Conservation (phyloP, 2,888 invertebrate genomes). For the Loripinus fragilis region DNA sequence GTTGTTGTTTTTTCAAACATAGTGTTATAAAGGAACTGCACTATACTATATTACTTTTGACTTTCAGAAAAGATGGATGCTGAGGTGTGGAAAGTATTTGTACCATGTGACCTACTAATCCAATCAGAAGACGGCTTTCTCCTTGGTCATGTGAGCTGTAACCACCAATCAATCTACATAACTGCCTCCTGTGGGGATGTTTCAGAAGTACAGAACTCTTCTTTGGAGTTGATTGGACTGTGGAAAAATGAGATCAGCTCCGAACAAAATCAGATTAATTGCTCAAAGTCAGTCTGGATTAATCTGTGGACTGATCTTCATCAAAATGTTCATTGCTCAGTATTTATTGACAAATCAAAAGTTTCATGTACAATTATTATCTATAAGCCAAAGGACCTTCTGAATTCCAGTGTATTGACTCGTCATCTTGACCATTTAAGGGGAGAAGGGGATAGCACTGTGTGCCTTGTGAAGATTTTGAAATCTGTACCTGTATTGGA, state of each 20-base stretch:
- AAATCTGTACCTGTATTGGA: not conserved
- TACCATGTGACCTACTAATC: constrained; percentile 54
- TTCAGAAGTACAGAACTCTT: not conserved
- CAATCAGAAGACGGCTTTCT: constrained; percentile 50
- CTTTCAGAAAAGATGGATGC: not conserved
- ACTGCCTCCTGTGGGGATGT: constrained; percentile 39
- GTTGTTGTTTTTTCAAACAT: too few relatives aligned
- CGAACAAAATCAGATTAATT: not conserved
- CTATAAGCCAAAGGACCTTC: constrained; percentile 59
- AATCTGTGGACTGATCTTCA: constrained; percentile 20
- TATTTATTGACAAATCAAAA: constrained; percentile 22
- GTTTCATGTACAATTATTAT: constrained; percentile 56
- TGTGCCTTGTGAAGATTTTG: not conserved
- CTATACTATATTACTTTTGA: too few relatives aligned
- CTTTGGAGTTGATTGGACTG: constrained; percentile 33
- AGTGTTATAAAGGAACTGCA: too few relatives aligned
- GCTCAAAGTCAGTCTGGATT: constrained; percentile 14
- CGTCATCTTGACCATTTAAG: not conserved
- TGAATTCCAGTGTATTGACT: constrained; percentile 52
- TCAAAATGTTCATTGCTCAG: constrained; percentile 41
- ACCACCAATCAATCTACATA: constrained; percentile 50
- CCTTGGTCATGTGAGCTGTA: constrained; percentile 46
- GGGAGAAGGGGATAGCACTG: not conserved
- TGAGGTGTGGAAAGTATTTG: constrained; percentile 64
- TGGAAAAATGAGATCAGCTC: constrained; percentile 10